Evolutionary conservation across 1,140 invertebrate species (phyloP), one percentile per base, ranked within the genome.

Genomic region (Anadara kagoshimensis): DNA sequence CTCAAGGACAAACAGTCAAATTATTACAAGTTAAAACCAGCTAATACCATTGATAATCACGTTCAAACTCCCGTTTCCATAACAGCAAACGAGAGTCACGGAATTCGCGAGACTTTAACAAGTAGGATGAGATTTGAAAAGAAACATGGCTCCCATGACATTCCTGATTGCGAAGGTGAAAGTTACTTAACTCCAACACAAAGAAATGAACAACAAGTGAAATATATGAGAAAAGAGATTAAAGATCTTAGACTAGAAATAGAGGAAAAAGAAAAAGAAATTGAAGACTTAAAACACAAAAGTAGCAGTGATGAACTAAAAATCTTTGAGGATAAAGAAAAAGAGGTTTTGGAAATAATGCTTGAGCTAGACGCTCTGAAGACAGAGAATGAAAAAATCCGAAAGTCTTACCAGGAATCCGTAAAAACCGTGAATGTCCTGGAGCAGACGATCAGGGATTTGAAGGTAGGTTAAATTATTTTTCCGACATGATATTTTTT

Each of bases 111-210:
- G 29, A 83, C 75, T 18, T 5, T 76, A n/a, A 65, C 78, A 1
- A 81, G 79, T 63, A 49, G 81, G 12, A 47, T 75, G 36, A 73
- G 79, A 44, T 76, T 76, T 61, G 81, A 79, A 44, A 77, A 75
- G 53, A 59, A 65, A 8, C 81, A 83, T 57, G 47, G 58, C 22
- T 51, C 62, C 7, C 81, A 83, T 54, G 73, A 76, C 0, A 29
- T 45, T 11, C 56, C 44, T 11, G 61, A 73, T 1, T 67, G 71
- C 26, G 75, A 75, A 20, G 69, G 56, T 0, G 44, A 76, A 14
- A 63, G 73, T 5, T 84, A 84, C 45, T n/a, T 82, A 45, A 84
- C 82, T 11, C 82, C 82, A 4, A 75, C 75, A 43, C 82, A 84
- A 63, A 56, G 79, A 11, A 84, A 81, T 59, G 82, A 82, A 5